These are phyloP conservation scores for Atta texana DNA, from an alignment of 1,140 invertebrate species.

Conservation along the genomic window DNA sequence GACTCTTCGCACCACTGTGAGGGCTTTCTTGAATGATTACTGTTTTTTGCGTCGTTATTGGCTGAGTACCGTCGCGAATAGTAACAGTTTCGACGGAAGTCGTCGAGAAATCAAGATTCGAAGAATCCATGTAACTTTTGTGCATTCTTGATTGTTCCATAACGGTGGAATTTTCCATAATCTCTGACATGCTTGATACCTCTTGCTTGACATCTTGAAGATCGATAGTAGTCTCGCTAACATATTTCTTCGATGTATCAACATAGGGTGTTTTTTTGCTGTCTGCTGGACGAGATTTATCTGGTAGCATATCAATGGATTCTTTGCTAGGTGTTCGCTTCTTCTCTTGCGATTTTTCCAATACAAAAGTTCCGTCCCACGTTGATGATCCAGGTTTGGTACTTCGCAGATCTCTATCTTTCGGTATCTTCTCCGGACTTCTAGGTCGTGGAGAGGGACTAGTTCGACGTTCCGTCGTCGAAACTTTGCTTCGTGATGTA, in stretches of 20 bases:
- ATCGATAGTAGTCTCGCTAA: slow-evolving; percentile 68
- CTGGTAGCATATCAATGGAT: slow-evolving; percentile 28
- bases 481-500: not conserved
- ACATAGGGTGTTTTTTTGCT: not conserved
- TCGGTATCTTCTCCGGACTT: slow-evolving; percentile 64
- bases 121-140: slow-evolving; percentile 75
- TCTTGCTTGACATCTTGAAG: slow-evolving; percentile 61
- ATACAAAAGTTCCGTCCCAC: slow-evolving; percentile 86
- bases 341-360: slow-evolving; percentile 79
- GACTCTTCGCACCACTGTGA: slow-evolving; percentile 48
- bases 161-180: slow-evolving; percentile 66
- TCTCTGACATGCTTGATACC: slow-evolving; percentile 69
- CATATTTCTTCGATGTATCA: slow-evolving; percentile 55
- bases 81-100: slow-evolving; percentile 80
- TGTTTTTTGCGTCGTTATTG: slow-evolving; percentile 65
- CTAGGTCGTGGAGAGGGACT: slow-evolving; percentile 35
- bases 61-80: slow-evolving; percentile 78
- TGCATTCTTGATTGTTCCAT: slow-evolving; percentile 72
- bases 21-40: slow-evolving; percentile 58
- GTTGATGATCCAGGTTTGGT: slow-evolving; percentile 84
- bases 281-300: slow-evolving; percentile 16
- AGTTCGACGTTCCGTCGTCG: slow-evolving; percentile 30
- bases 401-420: slow-evolving; percentile 21
- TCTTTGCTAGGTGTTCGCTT: slow-evolving; percentile 70
- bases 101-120: slow-evolving; percentile 73